phyloP scores from a whole-genome alignment of 2,113 vertebrate genomes.

The Oncorhynchus mykiss region DNA sequence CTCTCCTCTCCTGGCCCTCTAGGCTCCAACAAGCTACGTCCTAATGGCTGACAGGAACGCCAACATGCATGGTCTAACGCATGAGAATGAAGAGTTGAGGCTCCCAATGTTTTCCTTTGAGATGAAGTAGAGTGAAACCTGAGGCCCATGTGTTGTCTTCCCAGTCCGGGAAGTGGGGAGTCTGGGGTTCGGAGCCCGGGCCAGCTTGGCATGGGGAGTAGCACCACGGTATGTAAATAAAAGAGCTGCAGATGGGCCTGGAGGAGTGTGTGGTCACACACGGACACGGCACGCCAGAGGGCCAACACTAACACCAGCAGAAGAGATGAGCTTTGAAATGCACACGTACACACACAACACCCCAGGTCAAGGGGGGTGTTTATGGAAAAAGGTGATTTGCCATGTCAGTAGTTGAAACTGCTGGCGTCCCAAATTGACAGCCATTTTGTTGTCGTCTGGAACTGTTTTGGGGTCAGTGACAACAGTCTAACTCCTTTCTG shows the following conservation, averaged over 20 bases:
- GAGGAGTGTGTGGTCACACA: constrained; percentile 23
- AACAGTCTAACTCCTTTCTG: background rate
- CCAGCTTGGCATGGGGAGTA: constrained; percentile 15
- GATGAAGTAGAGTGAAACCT: background rate
- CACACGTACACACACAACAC: constrained; percentile 1
- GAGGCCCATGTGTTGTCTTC: background rate
- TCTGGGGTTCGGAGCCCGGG: constrained; percentile 26
- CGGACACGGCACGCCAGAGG: background rate
- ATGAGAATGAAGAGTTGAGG: background rate
- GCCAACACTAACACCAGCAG: constrained; percentile 24
- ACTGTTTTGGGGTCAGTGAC: background rate
- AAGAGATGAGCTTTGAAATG: background rate
- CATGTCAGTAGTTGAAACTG: background rate
- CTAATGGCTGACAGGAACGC: constrained; percentile 10
- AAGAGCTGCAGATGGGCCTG: constrained; percentile 24
- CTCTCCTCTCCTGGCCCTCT: background rate
- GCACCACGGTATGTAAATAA: constrained; percentile 30
- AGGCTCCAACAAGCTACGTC: background rate
- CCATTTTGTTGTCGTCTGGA: background rate
- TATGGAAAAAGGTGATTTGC: background rate
- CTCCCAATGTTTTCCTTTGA: background rate
- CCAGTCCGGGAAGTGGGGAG: background rate
- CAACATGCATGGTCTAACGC: constrained; percentile 20
- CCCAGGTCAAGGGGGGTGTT: background rate
- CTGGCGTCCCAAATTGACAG: background rate